These are phyloP conservation scores for Elephas maximus DNA, from an alignment of 2,113 vertebrate species.

Conservation along the genomic window DNA sequence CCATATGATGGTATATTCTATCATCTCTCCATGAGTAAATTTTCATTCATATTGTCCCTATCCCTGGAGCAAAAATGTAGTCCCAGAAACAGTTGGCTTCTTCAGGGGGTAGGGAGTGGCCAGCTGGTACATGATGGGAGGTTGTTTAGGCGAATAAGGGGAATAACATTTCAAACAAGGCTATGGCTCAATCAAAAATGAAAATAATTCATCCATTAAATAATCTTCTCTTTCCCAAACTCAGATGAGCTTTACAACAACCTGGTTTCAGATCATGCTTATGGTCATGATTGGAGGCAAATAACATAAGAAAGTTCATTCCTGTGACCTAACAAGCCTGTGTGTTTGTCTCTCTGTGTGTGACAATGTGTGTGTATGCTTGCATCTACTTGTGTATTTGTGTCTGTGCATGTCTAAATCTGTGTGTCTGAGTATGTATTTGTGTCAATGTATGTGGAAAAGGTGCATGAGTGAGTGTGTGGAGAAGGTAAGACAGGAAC, in stretches of 20 bases:
- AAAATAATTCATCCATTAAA: background rate
- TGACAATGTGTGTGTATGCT: background rate
- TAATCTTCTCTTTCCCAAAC: background rate
- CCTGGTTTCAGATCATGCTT: background rate
- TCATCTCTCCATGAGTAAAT: background rate
- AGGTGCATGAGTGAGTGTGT: background rate
- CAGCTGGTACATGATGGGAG: background rate
- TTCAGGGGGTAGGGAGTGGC: background rate
- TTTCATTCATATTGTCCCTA: background rate
- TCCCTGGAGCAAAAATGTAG: background rate
- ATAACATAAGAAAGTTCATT: background rate
- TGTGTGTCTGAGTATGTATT: background rate
- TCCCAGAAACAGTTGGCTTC: background rate
- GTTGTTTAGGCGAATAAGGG: background rate
- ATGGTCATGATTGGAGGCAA: background rate
- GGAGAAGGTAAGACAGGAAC: background rate
- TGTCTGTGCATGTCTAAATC: background rate
- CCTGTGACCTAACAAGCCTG: background rate
- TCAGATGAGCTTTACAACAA: background rate
- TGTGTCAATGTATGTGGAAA: background rate
- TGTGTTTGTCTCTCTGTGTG: background rate
- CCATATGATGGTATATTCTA: background rate
- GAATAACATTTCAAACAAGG: background rate
- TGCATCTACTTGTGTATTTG: background rate
- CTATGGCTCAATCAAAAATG: background rate